These are phyloP conservation scores for Limnephilus rhombicus DNA, from an alignment of 2,888 invertebrate species.

Conservation along the genomic window DNA sequence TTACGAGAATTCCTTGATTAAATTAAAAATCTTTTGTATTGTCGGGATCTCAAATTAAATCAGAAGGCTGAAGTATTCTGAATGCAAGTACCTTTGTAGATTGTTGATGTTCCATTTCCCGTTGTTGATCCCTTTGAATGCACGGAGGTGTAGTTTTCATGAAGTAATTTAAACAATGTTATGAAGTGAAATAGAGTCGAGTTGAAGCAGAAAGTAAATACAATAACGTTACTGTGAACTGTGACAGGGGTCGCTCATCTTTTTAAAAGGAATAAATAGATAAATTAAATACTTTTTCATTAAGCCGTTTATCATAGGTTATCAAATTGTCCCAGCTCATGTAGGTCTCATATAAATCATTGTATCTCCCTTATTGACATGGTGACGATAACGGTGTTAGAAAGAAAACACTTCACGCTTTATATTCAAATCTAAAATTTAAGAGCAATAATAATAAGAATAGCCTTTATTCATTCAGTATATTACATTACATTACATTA, in stretches of 20 bases:
- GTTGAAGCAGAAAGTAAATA: not conserved
- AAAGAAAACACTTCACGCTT: too few species aligned
- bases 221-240: not conserved
- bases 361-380: too few species aligned
- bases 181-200: not conserved
- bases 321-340: too few species aligned
- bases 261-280: not conserved
- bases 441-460: too few species aligned
- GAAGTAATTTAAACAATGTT: not conserved
- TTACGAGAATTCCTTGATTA: not conserved
- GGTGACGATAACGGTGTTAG: too few species aligned
- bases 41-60: not conserved
- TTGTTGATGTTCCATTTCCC: not conserved
- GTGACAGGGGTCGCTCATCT: not conserved
- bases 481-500: too few species aligned
- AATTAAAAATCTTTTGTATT: not conserved
- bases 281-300: not conserved
- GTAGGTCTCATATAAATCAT: too few species aligned
- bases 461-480: too few species aligned
- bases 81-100: not conserved
- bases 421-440: too few species aligned
- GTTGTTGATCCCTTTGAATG: not conserved
- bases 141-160: not conserved
- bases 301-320: too few species aligned
- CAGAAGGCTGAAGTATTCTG: not conserved